Evolutionary conservation across 53 echinoderm and acorn worm genomes (phyloP), one percentile per base, ranked within the genome.

Genomic region (Temnopleurus reevesii): DNA sequence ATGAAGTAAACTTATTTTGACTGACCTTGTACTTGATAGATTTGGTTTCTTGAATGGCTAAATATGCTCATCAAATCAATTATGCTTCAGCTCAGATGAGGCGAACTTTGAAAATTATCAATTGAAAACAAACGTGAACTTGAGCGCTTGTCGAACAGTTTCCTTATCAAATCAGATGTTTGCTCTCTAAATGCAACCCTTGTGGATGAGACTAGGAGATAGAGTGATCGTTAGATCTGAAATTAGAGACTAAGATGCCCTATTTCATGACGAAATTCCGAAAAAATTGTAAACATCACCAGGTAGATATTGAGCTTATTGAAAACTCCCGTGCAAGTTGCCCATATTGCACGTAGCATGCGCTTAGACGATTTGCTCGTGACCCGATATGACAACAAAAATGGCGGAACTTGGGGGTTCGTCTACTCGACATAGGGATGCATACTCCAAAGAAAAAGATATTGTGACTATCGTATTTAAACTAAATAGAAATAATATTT

Each of bases 311-410:
- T 2, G 10, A 0, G 41, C 43, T 71, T 21, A 41, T 6, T 12
- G 15, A 33, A 1, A 5, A 25, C 26, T 41, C 13, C 21, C 18
- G 19, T 71, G 71, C 71, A 71, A 71, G 36, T 71, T 71, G 71
- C 71, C 71, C 71, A 71, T 71, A 71, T 71, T 71, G 71, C 71
- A 71, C 71, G 71, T 71, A 71, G 71, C 71, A 71, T 71, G 71
- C 71, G 71, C 71, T 71, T 38, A n/a, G n/a, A 41, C 71, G 36
- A 71, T 41, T 71, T 71, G 71, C 71, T 71, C 71, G 80, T 51
- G 80, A 80, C 51, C 80, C 83, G 34, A 49, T 18, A 60, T 83
- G 83, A 55, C 83, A 83, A 83, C 83, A 83, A 83, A 83, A 36
- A 83, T 83, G 83, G 83, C 83, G 83, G 83, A 83, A 31, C 18